Conservation (phyloP, 1,140 invertebrate species). For the Hypothenemus hampei region DNA sequence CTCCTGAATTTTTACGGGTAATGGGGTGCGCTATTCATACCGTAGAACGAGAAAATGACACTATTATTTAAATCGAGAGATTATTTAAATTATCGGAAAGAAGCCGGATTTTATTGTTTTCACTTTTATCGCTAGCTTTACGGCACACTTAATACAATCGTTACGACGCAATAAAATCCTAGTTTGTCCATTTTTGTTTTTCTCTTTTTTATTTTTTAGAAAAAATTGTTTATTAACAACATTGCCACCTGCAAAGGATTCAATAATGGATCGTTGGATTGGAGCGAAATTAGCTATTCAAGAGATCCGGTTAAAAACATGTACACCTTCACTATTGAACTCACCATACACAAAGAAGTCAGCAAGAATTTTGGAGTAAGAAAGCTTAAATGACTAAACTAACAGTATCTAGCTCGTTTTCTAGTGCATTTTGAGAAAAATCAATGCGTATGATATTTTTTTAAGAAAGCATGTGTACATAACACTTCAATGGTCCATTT, state of each 20-base stretch:
- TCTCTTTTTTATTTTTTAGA: background rate
- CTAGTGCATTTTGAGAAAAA: no score
- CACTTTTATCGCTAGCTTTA: conserved; percentile 7
- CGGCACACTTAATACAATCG: no score
- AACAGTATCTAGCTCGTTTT: background rate
- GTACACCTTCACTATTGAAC: background rate
- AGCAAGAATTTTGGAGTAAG: conserved; percentile 11
- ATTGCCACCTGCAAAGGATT: conserved; percentile 9
- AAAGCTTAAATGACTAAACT: background rate
- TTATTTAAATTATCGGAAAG: conserved; percentile 17
- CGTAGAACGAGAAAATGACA: conserved; percentile 14
- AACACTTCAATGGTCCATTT: no score
- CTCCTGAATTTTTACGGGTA: conserved; percentile 16
- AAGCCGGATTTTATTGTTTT: conserved; percentile 6
- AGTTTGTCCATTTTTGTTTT: no score
- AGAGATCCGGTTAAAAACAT: conserved; percentile 1
- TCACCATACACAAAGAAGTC: conserved; percentile 10
- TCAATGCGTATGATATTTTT: no score
- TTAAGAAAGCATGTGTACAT: no score
- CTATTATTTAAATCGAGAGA: conserved; percentile 19
- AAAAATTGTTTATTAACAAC: background rate
- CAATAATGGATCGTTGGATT: conserved; percentile 4
- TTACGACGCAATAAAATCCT: no score
- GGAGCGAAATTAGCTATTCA: background rate
- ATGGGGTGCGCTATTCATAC: conserved; percentile 16